phyloP scores from a whole-genome alignment of 2,113 vertebrate species.

The Lampris incognitus region DNA sequence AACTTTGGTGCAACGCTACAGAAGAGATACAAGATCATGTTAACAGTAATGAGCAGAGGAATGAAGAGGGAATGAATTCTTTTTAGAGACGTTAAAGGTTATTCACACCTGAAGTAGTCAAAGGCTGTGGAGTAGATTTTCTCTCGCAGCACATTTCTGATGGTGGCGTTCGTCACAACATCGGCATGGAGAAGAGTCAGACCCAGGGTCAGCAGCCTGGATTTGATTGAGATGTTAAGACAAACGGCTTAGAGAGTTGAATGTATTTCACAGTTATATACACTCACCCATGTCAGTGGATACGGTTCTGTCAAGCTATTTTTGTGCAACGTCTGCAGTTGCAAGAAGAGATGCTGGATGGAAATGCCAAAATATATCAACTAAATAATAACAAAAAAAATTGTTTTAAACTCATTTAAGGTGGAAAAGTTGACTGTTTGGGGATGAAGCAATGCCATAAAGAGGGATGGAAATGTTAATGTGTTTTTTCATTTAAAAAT shows the following conservation, averaged over 20 bases:
- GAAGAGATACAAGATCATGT: conserved; percentile 33
- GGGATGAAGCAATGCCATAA: no score
- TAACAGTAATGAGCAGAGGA: neutral
- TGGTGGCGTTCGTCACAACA: conserved; percentile 93
- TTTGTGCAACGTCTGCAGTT: no score
- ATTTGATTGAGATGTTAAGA: conserved; percentile 7
- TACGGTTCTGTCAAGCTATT: no score
- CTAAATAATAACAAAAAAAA: no score
- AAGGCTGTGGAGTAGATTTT: conserved; percentile 98
- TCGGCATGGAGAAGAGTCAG: conserved; percentile 95
- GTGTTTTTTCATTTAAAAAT: no score
- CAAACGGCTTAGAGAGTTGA: neutral
- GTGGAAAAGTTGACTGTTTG: no score
- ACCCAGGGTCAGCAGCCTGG: conserved; percentile 90
- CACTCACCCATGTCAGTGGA: no score
- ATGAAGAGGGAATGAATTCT: neutral
- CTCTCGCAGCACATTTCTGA: conserved; percentile 94
- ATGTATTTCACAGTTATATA: neutral
- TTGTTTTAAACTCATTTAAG: no score
- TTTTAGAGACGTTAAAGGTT: neutral
- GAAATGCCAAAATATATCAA: no score
- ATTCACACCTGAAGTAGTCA: conserved; percentile 94
- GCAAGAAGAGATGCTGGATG: no score
- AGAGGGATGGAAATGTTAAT: no score
- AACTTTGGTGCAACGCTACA: conserved; percentile 89